A percentile compares a stretch with the other conserved stretches of the same genome.
Conservation (phyloP, 2,888 invertebrate genomes). For the Eupithecia vulgata region DNA sequence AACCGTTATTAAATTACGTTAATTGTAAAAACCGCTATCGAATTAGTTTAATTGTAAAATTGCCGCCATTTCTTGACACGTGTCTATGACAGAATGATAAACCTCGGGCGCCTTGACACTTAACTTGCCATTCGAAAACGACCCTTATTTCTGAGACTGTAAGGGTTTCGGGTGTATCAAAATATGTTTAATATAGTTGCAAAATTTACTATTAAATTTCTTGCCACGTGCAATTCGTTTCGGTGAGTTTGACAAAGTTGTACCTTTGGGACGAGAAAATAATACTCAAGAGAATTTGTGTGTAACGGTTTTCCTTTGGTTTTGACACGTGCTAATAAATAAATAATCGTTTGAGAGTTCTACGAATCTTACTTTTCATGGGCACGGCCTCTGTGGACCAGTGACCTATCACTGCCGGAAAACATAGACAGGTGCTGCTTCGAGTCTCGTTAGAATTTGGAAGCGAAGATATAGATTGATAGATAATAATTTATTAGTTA, state of each 20-base stretch:
- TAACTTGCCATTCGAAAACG: not conserved
- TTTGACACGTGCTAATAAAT: conserved; percentile 27
- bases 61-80: conserved; percentile 44
- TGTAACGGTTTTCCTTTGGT: conserved; percentile 18
- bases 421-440: no score
- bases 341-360: not conserved
- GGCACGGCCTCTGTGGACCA: not conserved
- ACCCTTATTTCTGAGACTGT: not conserved
- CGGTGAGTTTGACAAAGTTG: conserved; percentile 15
- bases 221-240: conserved; percentile 19
- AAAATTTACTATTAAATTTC: conserved; percentile 9
- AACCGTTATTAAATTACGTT: conserved; percentile 38
- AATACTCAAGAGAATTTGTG: conserved; percentile 32
- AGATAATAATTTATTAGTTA: no score
- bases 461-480: no score
- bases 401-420: not conserved
- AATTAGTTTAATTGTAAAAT: conserved; percentile 41
- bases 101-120: conserved; percentile 10
- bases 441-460: no score
- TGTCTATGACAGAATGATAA: conserved; percentile 32
- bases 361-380: not conserved
- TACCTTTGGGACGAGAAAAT: conserved; percentile 26
- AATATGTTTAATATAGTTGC: not conserved
- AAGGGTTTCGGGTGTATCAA: not conserved
- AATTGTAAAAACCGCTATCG: conserved; percentile 40